Conservation (phyloP, 2,888 invertebrate genomes). For the Melinopterus prodromus region DNA sequence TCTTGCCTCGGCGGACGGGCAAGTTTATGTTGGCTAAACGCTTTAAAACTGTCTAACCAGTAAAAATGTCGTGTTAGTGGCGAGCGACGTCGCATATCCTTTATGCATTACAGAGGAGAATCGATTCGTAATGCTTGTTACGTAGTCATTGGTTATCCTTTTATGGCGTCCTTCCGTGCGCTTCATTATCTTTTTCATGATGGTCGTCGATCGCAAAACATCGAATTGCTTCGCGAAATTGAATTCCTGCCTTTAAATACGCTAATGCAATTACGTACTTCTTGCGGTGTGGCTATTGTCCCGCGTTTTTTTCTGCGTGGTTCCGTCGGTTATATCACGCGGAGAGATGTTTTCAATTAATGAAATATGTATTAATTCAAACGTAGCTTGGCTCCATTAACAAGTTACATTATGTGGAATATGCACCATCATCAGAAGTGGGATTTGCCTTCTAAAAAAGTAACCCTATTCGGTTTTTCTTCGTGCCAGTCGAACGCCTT, state of each 20-base stretch:
- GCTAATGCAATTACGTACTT: neutral
- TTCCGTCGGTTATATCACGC: neutral
- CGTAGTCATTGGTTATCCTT: neutral
- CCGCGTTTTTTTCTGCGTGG: neutral
- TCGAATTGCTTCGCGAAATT: neutral
- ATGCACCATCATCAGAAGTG: too few species aligned
- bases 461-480: neutral
- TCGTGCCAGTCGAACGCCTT: neutral
- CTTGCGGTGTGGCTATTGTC: neutral
- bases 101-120: neutral
- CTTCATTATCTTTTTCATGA: conserved; percentile 4
- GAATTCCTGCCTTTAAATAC: neutral
- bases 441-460: neutral
- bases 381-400: too few species aligned
- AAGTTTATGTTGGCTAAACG: neutral
- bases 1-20: neutral
- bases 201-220: neutral
- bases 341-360: neutral
- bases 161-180: neutral
- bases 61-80: neutral
- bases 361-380: too few species aligned
- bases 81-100: neutral
- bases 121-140: neutral
- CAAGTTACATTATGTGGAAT: too few species aligned
- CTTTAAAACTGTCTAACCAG: neutral